phyloP scores from a whole-genome alignment of 2,113 vertebrate genomes.

The Podarcis raffonei region DNA sequence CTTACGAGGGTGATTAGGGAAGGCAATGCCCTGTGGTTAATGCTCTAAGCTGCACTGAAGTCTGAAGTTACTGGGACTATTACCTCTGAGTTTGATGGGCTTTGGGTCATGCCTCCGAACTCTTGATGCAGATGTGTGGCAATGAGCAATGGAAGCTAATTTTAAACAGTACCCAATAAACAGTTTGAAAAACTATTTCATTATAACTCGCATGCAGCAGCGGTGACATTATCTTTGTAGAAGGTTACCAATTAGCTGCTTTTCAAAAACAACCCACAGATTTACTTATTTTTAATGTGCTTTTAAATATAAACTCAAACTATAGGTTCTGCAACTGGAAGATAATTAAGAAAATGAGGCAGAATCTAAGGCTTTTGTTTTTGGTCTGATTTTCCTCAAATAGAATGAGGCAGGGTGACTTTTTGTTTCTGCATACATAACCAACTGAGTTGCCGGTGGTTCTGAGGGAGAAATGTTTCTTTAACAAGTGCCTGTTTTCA shows the following conservation, averaged over 20 bases:
- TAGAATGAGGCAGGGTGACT: not conserved
- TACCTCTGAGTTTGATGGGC: not conserved
- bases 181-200: not conserved
- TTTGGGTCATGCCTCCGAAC: not conserved
- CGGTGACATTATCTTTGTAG: not conserved
- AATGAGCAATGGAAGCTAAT: not conserved
- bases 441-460: not conserved
- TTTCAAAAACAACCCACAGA: not conserved
- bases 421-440: constrained; percentile 5
- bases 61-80: no score
- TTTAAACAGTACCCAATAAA: not conserved
- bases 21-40: no score
- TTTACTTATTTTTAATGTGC: not conserved
- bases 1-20: no score
- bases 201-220: not conserved
- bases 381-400: not conserved
- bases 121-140: not conserved
- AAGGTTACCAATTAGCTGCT: not conserved
- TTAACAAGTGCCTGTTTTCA: not conserved
- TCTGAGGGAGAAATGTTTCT: not conserved
- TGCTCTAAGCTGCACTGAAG: no score
- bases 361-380: not conserved
- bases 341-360: not conserved
- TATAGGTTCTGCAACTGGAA: not conserved
- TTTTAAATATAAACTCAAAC: not conserved